Base-by-base conservation (phyloP, 2,888 invertebrate species). In the Calameuta pallipes region DNA sequence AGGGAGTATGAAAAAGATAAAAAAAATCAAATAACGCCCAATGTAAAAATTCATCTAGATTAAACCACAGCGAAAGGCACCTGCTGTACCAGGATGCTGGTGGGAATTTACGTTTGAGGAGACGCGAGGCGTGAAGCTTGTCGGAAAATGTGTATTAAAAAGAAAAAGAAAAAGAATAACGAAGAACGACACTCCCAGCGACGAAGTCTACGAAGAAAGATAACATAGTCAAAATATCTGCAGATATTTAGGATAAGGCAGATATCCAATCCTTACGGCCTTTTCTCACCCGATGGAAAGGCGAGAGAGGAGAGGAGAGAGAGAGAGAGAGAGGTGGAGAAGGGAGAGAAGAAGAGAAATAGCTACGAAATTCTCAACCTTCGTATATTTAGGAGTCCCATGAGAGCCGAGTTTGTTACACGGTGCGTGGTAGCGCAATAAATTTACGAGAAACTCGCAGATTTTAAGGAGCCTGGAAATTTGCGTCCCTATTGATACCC, bases 341-440 rank as follows among this genome's bases (percentile, higher is more conserved):
- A 13, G 15, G 6, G 6, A 15, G 41, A 41, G 41, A 41, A 15
- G 15, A 56, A 56, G 56, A 56, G 56, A 23, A 56, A 56, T 56
- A 56, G 56, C 56, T 23, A 9, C 9, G 23, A 56, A 56, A 56
- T 56, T 56, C 56, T 56, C 23, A 23, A 56, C 23, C 68, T 35
- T 69, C 75, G 75, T 33, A 56, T 75, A 75, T 68, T 69, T 69
- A 75, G 34, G 75, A 75, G 56, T 69, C 75, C 79, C 68, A 75
- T 30, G 71, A 15, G 71, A 74, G 74, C 75, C 68, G 68, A 75
- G 79, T 76, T 79, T 75, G 80, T 83, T 83, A 82, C 83, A 83
- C 82, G 82, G 77, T 80, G 79, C 81, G 81, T 78, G 83, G 78
- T 83, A 31, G 33, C 77, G 80, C 73, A 74, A 80, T 80, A 83